phyloP scores from a whole-genome alignment of 2,888 invertebrate genomes.

The Chrysina gloriosa region DNA sequence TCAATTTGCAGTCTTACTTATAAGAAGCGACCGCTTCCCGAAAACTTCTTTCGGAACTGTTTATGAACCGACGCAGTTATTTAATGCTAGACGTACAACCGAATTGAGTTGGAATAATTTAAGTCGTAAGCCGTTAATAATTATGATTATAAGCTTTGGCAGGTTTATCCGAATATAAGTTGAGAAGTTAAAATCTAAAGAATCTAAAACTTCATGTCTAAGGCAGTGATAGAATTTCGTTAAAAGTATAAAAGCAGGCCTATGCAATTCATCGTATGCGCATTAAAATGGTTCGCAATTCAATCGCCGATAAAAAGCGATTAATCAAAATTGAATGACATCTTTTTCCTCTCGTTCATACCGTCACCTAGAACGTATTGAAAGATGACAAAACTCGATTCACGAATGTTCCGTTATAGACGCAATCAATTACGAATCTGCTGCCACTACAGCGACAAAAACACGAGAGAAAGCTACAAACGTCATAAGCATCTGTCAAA shows the following conservation, averaged over 20 bases:
- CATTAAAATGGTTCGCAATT: too few species aligned
- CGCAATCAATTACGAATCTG: slow-evolving; percentile 32
- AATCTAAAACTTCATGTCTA: too few species aligned
- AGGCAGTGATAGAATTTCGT: too few species aligned
- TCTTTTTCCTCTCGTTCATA: slow-evolving; percentile 5
- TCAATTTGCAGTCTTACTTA: slow-evolving; percentile 41
- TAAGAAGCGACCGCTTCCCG: slow-evolving; percentile 33
- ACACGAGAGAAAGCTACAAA: slow-evolving; percentile 36
- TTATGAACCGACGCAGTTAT: slow-evolving; percentile 22
- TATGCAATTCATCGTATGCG: too few species aligned
- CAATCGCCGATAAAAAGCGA: slow-evolving; percentile 19
- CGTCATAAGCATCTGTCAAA: slow-evolving; percentile 43
- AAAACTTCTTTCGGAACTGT: slow-evolving; percentile 30
- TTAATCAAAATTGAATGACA: slow-evolving; percentile 20
- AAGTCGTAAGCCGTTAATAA: not conserved
- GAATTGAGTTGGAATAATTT: slow-evolving; percentile 23
- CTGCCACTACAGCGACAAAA: slow-evolving; percentile 23
- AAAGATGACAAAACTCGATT: slow-evolving; percentile 29
- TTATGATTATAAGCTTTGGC: too few species aligned
- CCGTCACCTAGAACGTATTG: not conserved
- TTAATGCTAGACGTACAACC: slow-evolving; percentile 1
- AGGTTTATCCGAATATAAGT: too few species aligned
- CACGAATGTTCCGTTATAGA: slow-evolving; percentile 22
- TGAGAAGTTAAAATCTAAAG: too few species aligned
- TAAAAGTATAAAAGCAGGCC: too few species aligned